A percentile compares a stretch with the other conserved stretches of the same genome.
Conservation (phyloP, 2,888 invertebrate species). For the Polietes domitor region DNA sequence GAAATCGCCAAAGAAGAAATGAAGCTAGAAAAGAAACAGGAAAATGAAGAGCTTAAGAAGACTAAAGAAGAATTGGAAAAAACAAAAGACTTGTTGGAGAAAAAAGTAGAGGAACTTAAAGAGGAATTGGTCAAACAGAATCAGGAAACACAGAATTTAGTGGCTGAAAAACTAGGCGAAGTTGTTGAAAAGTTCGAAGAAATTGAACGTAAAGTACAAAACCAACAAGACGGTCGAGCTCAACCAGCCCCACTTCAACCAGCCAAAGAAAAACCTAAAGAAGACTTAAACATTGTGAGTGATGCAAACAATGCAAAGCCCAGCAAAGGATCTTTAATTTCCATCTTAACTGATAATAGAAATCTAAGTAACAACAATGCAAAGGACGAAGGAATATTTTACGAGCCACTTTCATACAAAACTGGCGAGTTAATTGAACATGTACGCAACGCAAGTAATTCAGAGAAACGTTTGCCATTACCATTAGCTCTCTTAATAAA, state of each 20-base stretch:
- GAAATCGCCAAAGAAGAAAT: constrained; percentile 78
- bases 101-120: constrained; percentile 81
- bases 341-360: constrained; percentile 73
- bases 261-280: neutral
- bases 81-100: constrained; percentile 77
- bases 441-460: constrained; percentile 55
- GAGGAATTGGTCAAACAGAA: constrained; percentile 80
- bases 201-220: constrained; percentile 82
- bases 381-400: constrained; percentile 64
- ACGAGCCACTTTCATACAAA: constrained; percentile 78
- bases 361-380: constrained; percentile 9
- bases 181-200: constrained; percentile 77
- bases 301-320: constrained; percentile 30
- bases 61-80: constrained; percentile 77
- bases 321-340: constrained; percentile 71
- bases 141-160: constrained; percentile 76
- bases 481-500: constrained; percentile 77
- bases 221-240: constrained; percentile 68
- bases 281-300: neutral
- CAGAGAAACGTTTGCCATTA: constrained; percentile 74
- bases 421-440: constrained; percentile 73
- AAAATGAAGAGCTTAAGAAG: constrained; percentile 76
- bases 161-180: constrained; percentile 75
- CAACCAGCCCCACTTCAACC: neutral
- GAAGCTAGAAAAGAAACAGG: constrained; percentile 70